Conservation (phyloP, 2,888 invertebrate genomes). For the Volucella zonaria region DNA sequence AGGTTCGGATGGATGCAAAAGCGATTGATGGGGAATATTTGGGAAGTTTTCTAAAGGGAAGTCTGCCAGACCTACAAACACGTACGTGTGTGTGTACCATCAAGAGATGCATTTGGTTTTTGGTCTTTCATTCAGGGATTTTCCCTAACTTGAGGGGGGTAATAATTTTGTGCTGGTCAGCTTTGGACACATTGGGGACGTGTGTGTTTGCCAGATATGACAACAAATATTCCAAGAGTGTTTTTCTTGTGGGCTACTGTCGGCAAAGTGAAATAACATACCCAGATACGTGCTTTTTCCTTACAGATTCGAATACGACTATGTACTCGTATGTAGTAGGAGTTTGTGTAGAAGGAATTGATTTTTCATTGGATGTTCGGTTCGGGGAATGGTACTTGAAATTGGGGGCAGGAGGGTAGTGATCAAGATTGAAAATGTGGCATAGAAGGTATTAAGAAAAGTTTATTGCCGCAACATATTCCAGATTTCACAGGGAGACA, state of each 20-base stretch:
- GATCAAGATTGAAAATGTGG: not conserved
- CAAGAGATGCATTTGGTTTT: slow-evolving; percentile 7
- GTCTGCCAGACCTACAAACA: too few relatives aligned
- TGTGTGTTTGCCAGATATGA: slow-evolving; percentile 32
- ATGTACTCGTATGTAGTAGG: too few relatives aligned
- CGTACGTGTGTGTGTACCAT: too few relatives aligned
- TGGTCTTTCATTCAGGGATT: slow-evolving; percentile 40
- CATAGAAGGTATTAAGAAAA: slow-evolving; percentile 2
- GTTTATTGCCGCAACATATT: slow-evolving; percentile 30
- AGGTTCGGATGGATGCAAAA: too few relatives aligned
- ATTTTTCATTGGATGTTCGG: slow-evolving; percentile 8
- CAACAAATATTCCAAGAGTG: slow-evolving; percentile 31
- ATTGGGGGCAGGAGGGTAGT: not conserved
- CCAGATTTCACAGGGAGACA: slow-evolving; percentile 21
- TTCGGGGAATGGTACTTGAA: not conserved
- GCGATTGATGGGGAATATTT: too few relatives aligned
- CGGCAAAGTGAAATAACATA: not conserved
- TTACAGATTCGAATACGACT: too few relatives aligned
- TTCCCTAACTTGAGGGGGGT: slow-evolving; percentile 17
- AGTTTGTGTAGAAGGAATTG: slow-evolving; percentile 20
- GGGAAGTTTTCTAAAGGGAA: too few relatives aligned
- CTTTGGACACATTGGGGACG: slow-evolving; percentile 12
- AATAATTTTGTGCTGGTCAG: slow-evolving; percentile 30
- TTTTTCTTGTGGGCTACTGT: not conserved
- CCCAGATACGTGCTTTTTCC: not conserved